These are phyloP conservation scores for Lycophotia porphyrea DNA, from an alignment of 2,888 invertebrate species.

Conservation along the genomic window DNA sequence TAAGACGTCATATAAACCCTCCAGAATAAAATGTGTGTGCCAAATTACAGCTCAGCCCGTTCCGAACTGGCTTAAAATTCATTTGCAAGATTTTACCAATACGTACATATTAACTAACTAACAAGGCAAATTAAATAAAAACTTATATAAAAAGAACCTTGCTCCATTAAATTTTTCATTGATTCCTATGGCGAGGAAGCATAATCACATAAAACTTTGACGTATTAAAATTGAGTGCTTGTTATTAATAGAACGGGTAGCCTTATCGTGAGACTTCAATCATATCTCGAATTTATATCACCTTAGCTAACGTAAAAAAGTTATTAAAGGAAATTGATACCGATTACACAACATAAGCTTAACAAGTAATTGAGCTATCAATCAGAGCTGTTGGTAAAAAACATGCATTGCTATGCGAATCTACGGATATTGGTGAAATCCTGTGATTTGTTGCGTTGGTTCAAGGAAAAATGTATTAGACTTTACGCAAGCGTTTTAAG, in stretches of 20 bases:
- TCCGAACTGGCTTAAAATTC: too few relatives aligned
- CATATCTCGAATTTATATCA: constrained; percentile 41
- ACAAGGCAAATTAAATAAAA: too few relatives aligned
- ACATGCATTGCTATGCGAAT: neutral
- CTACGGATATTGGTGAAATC: constrained; percentile 30
- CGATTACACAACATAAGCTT: constrained; percentile 41
- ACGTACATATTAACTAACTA: too few relatives aligned
- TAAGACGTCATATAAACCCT: too few relatives aligned
- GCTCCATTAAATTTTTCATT: neutral
- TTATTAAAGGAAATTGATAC: constrained; percentile 53
- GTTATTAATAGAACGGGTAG: constrained; percentile 17
- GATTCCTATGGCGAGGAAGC: neutral
- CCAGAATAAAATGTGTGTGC: too few relatives aligned
- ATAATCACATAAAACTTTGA: constrained; percentile 5
- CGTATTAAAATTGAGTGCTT: neutral
- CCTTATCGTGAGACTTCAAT: constrained; percentile 49
- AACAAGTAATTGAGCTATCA: constrained; percentile 39
- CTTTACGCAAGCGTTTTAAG: neutral
- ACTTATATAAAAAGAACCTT: neutral
- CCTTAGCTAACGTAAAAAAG: constrained; percentile 33
- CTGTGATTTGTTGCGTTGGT: constrained; percentile 15
- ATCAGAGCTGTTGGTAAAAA: constrained; percentile 39
- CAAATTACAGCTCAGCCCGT: too few relatives aligned
- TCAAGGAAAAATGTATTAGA: constrained; percentile 3
- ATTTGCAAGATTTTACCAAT: too few relatives aligned